Evolutionary conservation across 2,888 invertebrate genomes (phyloP).

Genomic region (Labia minor): DNA sequence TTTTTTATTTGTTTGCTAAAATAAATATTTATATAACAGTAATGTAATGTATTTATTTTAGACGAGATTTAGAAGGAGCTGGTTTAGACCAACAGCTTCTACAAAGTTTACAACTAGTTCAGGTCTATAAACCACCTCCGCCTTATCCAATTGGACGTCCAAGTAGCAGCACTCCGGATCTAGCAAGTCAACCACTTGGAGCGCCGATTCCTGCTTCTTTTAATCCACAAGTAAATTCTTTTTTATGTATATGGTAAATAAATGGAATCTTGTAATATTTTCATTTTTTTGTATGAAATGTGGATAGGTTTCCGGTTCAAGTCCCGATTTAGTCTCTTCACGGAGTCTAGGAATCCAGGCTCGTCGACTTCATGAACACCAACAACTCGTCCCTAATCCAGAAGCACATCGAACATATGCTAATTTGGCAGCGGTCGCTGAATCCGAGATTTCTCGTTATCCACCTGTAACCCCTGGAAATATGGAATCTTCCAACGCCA

Average conservation of each 20-base stretch:
- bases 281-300: neutral
- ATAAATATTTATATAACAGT: too few species aligned
- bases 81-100: conserved; percentile 33
- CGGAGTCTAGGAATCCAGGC: conserved; percentile 40
- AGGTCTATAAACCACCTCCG: conserved; percentile 74
- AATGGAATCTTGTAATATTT: neutral
- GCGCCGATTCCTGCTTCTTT: neutral
- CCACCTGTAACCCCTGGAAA: neutral
- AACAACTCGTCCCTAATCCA: conserved; percentile 33
- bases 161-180: conserved; percentile 75
- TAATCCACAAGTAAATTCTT: conserved; percentile 33
- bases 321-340: conserved; percentile 66
- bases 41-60: conserved; percentile 24
- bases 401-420: conserved; percentile 60
- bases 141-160: conserved; percentile 67
- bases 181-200: conserved; percentile 41
- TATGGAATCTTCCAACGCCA: neutral
- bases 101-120: conserved; percentile 47
- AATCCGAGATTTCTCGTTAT: conserved; percentile 28
- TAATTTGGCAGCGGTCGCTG: conserved; percentile 53
- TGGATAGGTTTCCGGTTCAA: conserved; percentile 46
- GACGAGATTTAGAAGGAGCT: conserved; percentile 29
- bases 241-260: too few species aligned
- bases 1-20: too few species aligned
- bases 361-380: conserved; percentile 17